Conservation (phyloP, 2,888 invertebrate genomes). For the Drosophila mulleri region DNA sequence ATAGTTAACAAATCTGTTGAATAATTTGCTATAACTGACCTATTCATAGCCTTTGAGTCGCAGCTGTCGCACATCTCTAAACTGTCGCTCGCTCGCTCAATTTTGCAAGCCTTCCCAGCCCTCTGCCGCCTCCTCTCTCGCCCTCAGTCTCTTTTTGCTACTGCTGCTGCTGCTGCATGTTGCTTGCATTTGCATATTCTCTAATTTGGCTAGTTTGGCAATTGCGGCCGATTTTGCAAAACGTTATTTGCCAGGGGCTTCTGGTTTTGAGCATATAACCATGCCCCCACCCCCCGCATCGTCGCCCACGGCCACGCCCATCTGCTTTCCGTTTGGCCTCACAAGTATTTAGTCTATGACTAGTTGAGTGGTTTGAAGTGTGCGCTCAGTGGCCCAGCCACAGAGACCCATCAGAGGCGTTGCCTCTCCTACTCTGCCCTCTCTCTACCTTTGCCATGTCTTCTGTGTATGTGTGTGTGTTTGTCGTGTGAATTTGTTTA, state of each 20-base stretch:
- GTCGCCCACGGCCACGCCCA: neutral
- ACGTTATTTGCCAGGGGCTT: slow-evolving; percentile 70
- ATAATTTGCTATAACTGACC: neutral
- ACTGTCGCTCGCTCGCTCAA: slow-evolving; percentile 20
- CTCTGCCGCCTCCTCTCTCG: neutral
- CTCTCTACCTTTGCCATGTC: neutral
- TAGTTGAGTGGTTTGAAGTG: slow-evolving; percentile 76
- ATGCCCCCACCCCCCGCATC: neutral
- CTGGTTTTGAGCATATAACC: slow-evolving; percentile 13
- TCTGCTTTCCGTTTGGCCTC: slow-evolving; percentile 39
- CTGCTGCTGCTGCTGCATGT: slow-evolving; percentile 41
- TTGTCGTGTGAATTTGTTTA: slow-evolving; percentile 74
- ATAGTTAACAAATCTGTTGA: slow-evolving; percentile 6
- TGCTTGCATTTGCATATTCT: slow-evolving; percentile 78
- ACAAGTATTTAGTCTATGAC: slow-evolving; percentile 77
- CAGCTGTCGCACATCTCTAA: slow-evolving; percentile 47
- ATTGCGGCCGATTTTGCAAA: slow-evolving; percentile 80
- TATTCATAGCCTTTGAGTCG: slow-evolving; percentile 15
- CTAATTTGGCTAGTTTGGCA: slow-evolving; percentile 81
- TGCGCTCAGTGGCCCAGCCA: slow-evolving; percentile 29
- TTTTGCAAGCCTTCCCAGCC: neutral
- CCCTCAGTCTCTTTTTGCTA: neutral
- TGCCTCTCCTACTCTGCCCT: neutral
- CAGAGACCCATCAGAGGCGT: slow-evolving; percentile 21
- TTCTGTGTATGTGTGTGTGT: neutral